Evolutionary conservation across 2,888 invertebrate genomes (phyloP), one percentile per base, ranked within the genome.

Genomic region (Andrena dorsata): DNA sequence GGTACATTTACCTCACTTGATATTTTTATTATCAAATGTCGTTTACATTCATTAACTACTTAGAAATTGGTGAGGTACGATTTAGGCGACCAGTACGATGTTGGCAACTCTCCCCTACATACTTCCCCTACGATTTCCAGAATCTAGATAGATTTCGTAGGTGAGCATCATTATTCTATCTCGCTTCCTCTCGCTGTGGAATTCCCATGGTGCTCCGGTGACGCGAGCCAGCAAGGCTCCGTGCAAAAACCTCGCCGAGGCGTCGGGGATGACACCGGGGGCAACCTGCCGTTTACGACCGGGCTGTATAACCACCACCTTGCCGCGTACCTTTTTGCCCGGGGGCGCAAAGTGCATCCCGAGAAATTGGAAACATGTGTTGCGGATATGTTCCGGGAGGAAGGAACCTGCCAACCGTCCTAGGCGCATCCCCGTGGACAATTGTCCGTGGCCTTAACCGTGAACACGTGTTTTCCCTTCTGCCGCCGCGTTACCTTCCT

Each of bases 341-440:
- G 26, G 20, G 20, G 32, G 23, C 49, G 82, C 74, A 80, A 78
- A 83, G 85, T 85, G 81, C 71, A 79, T n/a, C 13, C 47, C 26
- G 70, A 41, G 41, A 72, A 83, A 83, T 83, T 7, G 75, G 82
- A 84, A 85, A 86, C 86, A 86, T 85, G 86, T 86, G 86, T 76
- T 75, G 74, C 49, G 76, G 79, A 84, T 56, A 74, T 80, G 84
- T 84, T 77, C 69, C 71, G 58, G 71, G 32, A 69, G 73, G 56
- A 80, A 71, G 63, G 58, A 84, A 78, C 84, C 85, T 86, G 83
- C 70, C 41, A 16, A 76, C 76, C 53, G 32, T 28, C 58, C 49
- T 49, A 49, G 66, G 35, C 26, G 49, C 53, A 10, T 56, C 68
- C 23, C 32, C 47, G n/a, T 16, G 78, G 71, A 84, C 76, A 84